Evolutionary conservation across 2,888 invertebrate genomes (phyloP).

Genomic region (Diaperis boleti): DNA sequence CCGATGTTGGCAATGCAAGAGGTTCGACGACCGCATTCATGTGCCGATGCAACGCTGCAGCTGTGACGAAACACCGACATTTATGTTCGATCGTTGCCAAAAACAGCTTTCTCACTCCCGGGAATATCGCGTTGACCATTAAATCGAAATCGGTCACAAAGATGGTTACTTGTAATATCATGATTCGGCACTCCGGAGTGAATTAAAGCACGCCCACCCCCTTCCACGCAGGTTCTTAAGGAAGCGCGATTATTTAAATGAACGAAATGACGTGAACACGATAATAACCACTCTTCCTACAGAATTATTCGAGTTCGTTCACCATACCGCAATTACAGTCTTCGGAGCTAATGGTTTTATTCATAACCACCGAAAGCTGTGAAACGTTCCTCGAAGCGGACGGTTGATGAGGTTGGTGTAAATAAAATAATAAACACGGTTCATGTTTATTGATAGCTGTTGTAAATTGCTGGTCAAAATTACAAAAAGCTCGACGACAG

Average conservation of each 20-base stretch:
- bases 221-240: constrained; percentile 18
- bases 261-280: constrained; percentile 19
- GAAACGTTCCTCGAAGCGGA: not conserved
- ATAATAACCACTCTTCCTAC: constrained; percentile 22
- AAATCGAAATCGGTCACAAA: constrained; percentile 12
- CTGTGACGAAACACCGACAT: constrained; percentile 26
- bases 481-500: constrained; percentile 17
- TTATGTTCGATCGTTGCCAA: constrained; percentile 30
- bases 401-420: too few relatives aligned
- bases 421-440: too few relatives aligned
- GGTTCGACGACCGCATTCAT: constrained; percentile 29
- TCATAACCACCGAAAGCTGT: not conserved
- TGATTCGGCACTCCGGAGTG: constrained; percentile 11
- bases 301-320: constrained; percentile 13
- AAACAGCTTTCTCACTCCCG: constrained; percentile 2
- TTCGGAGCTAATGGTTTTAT: not conserved
- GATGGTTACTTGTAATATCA: constrained; percentile 16
- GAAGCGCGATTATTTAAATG: constrained; percentile 28
- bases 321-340: constrained; percentile 1
- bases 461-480: constrained; percentile 5
- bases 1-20: constrained; percentile 28
- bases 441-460: not conserved
- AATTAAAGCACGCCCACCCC: constrained; percentile 14
- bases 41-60: constrained; percentile 33
- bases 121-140: constrained; percentile 9